Conservation (phyloP, 2,888 invertebrate species). For the Hemithea aestivaria region DNA sequence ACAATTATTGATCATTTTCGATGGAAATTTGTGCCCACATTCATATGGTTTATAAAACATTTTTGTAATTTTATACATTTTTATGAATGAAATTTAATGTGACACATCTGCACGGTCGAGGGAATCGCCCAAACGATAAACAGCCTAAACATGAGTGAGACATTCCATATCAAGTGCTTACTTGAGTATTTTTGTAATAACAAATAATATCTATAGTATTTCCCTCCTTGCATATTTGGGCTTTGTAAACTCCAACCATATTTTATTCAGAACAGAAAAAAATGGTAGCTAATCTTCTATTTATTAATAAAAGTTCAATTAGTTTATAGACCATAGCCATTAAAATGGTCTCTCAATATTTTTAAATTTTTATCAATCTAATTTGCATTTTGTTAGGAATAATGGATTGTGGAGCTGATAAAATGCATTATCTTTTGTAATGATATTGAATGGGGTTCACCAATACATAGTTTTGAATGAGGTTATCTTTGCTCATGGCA, state of each 20-base stretch:
- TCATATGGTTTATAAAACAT: constrained; percentile 64
- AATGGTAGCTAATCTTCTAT: too few species aligned
- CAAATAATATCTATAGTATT: not conserved
- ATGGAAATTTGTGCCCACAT: constrained; percentile 54
- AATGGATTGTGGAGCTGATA: constrained; percentile 3
- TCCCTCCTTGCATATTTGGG: constrained; percentile 10
- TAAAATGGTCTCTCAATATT: constrained; percentile 2
- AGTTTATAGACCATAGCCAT: too few species aligned
- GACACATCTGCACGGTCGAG: constrained; percentile 62
- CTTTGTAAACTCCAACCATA: constrained; percentile 13
- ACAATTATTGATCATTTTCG: constrained; percentile 55
- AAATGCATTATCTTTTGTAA: too few species aligned
- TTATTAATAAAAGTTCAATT: too few species aligned
- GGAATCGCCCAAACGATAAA: constrained; percentile 52
- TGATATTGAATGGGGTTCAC: constrained; percentile 20
- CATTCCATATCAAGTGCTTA: constrained; percentile 73
- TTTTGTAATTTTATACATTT: constrained; percentile 79
- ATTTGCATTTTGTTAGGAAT: constrained; percentile 7
- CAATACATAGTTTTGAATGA: constrained; percentile 28
- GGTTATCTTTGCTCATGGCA: constrained; percentile 43
- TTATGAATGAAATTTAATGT: constrained; percentile 64
- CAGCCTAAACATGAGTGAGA: constrained; percentile 71
- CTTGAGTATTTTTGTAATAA: constrained; percentile 18
- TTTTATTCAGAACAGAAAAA: too few species aligned
- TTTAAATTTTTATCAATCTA: constrained; percentile 7